Conservation (phyloP, 2,797 vertebrate genomes). For the Rhincodon typus region DNA sequence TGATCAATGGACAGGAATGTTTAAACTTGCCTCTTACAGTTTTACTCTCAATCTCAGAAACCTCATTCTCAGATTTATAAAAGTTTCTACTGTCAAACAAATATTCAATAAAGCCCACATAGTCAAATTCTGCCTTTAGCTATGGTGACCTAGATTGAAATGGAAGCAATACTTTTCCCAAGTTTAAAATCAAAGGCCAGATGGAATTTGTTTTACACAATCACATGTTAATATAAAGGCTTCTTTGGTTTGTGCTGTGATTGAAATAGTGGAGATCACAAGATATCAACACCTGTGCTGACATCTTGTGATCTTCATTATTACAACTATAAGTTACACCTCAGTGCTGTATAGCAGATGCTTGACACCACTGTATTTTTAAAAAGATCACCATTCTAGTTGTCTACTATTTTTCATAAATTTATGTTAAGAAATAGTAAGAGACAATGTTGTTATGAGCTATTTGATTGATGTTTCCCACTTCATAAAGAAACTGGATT, state of each 20-base stretch:
- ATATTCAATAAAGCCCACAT: not conserved
- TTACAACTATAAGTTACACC: conserved; percentile 17
- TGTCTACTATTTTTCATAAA: not conserved
- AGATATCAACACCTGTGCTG: conserved; percentile 33
- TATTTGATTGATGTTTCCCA: not conserved
- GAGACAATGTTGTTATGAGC: not conserved
- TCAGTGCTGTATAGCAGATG: conserved; percentile 20
- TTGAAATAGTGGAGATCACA: conserved; percentile 32
- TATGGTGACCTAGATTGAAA: not conserved
- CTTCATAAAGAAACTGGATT: not conserved
- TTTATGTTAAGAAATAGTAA: not conserved
- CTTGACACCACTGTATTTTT: conserved; percentile 21
- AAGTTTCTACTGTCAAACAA: not conserved
- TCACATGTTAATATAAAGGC: conserved; percentile 5
- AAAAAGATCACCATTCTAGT: not conserved
- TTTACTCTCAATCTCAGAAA: not conserved
- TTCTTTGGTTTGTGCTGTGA: conserved; percentile 28
- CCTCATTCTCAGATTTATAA: not conserved
- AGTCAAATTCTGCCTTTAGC: not conserved
- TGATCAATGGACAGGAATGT: not conserved
- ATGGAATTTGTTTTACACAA: conserved; percentile 4
- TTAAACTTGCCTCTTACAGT: not conserved
- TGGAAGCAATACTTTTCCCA: not conserved
- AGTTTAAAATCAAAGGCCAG: conserved; percentile 30
- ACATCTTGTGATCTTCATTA: conserved; percentile 36